Base-by-base conservation (phyloP, 1,140 invertebrate species). In the Drosophila malerkotliana region DNA sequence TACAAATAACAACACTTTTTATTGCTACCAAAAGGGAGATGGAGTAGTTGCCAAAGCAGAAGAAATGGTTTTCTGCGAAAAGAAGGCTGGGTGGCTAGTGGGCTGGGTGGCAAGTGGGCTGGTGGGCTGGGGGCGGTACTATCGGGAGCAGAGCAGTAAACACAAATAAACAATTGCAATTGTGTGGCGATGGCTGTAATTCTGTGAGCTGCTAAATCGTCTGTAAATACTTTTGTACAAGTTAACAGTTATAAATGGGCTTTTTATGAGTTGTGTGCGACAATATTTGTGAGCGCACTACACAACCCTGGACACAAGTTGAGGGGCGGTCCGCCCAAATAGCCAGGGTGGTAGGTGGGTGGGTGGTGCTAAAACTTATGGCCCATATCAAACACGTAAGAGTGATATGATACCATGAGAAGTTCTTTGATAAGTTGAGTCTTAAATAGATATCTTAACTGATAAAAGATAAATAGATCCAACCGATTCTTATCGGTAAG, bases 161-260 rank as follows among this genome's bases (percentile, higher is more conserved):
- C 74, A 78, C 82, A 85, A 85, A 79, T 83, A 76, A 81, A 87
- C 82, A 87, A 87, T 87, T 87, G 82, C 69, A 82, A 82, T 87
- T 87, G 82, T 87, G 60, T 69, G 57, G 57, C 58, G 39, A 54
- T 67, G 78, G 74, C 47, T 82, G 82, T 87, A 87, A 87, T 87
- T 82, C 74, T 77, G 58, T 68, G 79, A 82, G 75, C 82, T 85
- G 83, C 78, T 88, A 87, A 87, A 87, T 87, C 82, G 82, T 78
- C 82, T 87, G 82, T 87, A 87, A 87, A 87, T 87, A 87, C 82
- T 87, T 87, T 87, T 79, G 83, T 87, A 87, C 83, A 87, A 88
- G 82, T 87, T 87, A 87, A 87, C 82, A 82, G 83, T 87, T 88
- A 88, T 87, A 87, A 87, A 87, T 87, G 82, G 83, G 71, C 83